phyloP scores from a whole-genome alignment of 2,113 vertebrate genomes.

The Megaceryle torquata region DNA sequence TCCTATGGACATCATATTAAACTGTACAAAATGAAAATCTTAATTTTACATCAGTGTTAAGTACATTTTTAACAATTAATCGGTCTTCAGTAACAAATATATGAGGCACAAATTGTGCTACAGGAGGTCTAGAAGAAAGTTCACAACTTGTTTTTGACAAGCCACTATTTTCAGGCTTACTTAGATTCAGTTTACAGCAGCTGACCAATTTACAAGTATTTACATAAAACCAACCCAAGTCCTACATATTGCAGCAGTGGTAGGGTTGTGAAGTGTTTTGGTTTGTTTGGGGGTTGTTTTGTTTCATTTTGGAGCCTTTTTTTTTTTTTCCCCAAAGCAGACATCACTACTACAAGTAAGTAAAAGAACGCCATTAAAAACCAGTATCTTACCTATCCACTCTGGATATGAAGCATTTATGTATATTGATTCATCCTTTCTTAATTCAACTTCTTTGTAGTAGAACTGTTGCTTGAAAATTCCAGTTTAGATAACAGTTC shows the following conservation, averaged over 20 bases:
- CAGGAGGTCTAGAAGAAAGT: constrained; percentile 49
- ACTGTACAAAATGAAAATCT: constrained; percentile 49
- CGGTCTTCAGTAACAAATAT: constrained; percentile 52
- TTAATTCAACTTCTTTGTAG: constrained; percentile 24
- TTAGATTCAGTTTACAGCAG: constrained; percentile 54
- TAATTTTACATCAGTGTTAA: constrained; percentile 49
- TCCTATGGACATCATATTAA: constrained; percentile 64
- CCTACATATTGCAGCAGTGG: constrained; percentile 9
- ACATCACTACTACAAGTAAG: not conserved
- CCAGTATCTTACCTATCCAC: not conserved
- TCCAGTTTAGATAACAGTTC: constrained; percentile 55
- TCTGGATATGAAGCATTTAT: constrained; percentile 34
- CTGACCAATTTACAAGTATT: constrained; percentile 64
- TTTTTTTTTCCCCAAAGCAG: not conserved
- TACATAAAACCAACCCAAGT: constrained; percentile 45
- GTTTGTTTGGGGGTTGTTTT: not conserved
- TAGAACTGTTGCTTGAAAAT: constrained; percentile 51
- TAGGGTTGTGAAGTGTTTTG: not conserved
- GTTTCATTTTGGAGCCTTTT: not conserved
- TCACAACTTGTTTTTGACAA: constrained; percentile 6
- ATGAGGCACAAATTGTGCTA: constrained; percentile 65
- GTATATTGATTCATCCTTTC: not conserved
- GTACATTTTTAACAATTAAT: constrained; percentile 48
- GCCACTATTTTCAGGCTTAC: constrained; percentile 39
- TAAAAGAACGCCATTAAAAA: constrained; percentile 34